These are phyloP conservation scores for Thalassoma bifasciatum DNA, from an alignment of 2,113 vertebrate species.

Conservation along the genomic window DNA sequence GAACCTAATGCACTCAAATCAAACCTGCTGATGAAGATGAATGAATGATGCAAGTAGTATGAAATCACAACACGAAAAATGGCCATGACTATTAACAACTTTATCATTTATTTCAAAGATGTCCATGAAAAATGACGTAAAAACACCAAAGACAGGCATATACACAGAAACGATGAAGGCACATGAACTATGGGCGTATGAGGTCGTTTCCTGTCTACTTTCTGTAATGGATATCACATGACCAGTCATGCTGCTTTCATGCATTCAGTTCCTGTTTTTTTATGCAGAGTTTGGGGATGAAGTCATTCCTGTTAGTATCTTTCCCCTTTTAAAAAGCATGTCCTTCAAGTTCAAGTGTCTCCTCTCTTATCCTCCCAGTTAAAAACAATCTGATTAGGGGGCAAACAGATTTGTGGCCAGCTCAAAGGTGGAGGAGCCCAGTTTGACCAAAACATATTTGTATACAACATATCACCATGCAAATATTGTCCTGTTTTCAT, in stretches of 20 bases:
- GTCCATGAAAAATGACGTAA: constrained; percentile 79
- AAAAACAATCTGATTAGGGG: constrained; percentile 12
- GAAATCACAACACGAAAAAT: constrained; percentile 57
- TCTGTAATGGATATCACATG: constrained; percentile 22
- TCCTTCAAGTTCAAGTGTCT: background rate
- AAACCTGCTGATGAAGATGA: constrained; percentile 47
- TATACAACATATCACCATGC: constrained; percentile 40
- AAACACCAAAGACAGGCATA: constrained; percentile 80
- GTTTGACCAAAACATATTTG: constrained; percentile 5
- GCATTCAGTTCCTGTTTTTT: constrained; percentile 31
- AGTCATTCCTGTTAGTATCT: background rate
- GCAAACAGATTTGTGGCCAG: background rate
- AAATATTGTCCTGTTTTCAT: constrained; percentile 19
- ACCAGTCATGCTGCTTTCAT: constrained; percentile 39
- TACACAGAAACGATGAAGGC: constrained; percentile 88
- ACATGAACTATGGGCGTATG: constrained; percentile 84
- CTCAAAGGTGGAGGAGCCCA: constrained; percentile 19
- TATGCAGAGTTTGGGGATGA: constrained; percentile 12
- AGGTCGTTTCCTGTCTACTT: constrained; percentile 15
- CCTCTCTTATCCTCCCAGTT: background rate
- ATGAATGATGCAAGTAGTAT: constrained; percentile 41
- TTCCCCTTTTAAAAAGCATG: background rate
- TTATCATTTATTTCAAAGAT: constrained; percentile 85
- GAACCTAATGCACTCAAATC: background rate
- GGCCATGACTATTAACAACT: constrained; percentile 56